Percentiles rank a stretch among this genome's conserved stretches.
These are phyloP conservation scores for Euura saliciscinereae DNA, from an alignment of 1,140 invertebrate species.

Conservation along the genomic window DNA sequence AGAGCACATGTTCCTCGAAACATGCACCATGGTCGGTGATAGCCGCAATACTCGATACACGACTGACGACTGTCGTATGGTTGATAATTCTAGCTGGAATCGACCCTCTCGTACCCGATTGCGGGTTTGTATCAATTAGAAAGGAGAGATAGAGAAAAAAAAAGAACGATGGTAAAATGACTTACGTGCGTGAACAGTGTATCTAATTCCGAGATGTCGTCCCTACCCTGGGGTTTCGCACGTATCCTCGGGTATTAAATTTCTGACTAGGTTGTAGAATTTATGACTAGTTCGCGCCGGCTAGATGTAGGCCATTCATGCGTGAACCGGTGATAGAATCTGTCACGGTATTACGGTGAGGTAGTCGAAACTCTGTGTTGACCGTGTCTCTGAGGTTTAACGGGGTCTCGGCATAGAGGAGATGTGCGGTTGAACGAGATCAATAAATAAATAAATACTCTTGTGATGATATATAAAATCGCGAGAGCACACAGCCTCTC, in stretches of 20 bases:
- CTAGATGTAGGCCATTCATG: conserved; percentile 1
- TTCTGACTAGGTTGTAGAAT: neutral
- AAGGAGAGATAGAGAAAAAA: no score
- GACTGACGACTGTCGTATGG: no score
- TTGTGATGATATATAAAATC: neutral
- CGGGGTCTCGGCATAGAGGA: no score
- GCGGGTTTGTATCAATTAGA: no score
- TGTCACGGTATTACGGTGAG: neutral
- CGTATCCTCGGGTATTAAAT: neutral
- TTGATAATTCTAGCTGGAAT: no score
- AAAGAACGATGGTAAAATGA: no score
- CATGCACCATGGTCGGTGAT: no score
- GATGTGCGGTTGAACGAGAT: conserved; percentile 1
- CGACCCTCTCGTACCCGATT: no score
- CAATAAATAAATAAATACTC: conserved; percentile 16
- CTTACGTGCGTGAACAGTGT: neutral
- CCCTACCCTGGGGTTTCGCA: neutral
- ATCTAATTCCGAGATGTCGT: neutral
- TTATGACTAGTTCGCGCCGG: conserved; percentile 2
- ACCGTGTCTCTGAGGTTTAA: no score
- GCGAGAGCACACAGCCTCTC: neutral
- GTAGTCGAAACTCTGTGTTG: no score
- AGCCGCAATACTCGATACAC: no score
- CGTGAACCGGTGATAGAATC: neutral
- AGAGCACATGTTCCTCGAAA: no score